phyloP scores from a whole-genome alignment of 2,888 invertebrate species.

The Andricus quercusramuli region DNA sequence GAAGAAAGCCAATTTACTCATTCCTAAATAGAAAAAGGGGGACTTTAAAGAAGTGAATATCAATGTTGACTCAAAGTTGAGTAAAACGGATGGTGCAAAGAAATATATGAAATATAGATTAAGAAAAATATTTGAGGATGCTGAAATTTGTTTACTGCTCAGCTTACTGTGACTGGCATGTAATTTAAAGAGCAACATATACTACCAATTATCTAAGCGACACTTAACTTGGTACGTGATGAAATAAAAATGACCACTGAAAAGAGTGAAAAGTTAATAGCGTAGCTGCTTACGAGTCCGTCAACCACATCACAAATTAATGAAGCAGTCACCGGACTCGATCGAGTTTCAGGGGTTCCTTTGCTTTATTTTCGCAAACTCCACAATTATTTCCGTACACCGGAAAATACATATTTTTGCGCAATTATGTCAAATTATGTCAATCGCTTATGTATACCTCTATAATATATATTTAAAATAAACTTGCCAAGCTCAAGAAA shows the following conservation, averaged over 20 bases:
- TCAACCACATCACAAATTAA: slow-evolving; percentile 30
- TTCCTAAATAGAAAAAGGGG: too few species aligned
- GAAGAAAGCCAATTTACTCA: too few species aligned
- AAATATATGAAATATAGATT: too few species aligned
- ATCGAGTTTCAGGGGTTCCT: slow-evolving; percentile 13
- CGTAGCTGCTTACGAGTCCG: slow-evolving; percentile 15
- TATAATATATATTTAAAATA: not conserved
- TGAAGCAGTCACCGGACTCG: slow-evolving; percentile 29
- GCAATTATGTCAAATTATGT: slow-evolving; percentile 28
- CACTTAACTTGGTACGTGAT: not conserved
- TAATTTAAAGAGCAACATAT: not conserved
- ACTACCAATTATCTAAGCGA: slow-evolving; percentile 12
- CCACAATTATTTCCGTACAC: not conserved
- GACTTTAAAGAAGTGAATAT: too few species aligned
- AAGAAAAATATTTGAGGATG: too few species aligned
- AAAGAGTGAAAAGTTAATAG: slow-evolving; percentile 26
- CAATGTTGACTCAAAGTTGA: too few species aligned
- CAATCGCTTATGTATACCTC: not conserved
- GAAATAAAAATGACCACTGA: slow-evolving; percentile 11
- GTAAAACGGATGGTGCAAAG: too few species aligned
- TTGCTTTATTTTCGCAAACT: slow-evolving; percentile 2
- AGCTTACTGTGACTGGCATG: not conserved
- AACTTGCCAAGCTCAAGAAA: not conserved
- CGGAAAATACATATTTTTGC: slow-evolving; percentile 16
- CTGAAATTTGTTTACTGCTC: not conserved